These are phyloP conservation scores for Porites lobata DNA, from an alignment of 92 coral and sea anemone genomes.

Conservation along the genomic window DNA sequence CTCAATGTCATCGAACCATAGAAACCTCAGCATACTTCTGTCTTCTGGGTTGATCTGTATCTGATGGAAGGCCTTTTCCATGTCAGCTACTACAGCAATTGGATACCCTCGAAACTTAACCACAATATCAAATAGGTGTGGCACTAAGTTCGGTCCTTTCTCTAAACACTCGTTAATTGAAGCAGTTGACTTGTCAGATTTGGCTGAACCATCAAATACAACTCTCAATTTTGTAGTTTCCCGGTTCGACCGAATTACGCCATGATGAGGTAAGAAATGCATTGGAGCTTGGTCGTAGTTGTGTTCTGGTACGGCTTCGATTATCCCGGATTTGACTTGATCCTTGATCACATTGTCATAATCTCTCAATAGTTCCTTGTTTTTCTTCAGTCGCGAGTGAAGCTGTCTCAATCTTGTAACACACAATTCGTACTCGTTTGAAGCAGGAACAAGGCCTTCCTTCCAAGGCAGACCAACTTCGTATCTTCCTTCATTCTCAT, in stretches of 20 bases:
- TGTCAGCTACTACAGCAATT: constrained; percentile 40
- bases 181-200: constrained; percentile 2
- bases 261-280: constrained; percentile 65
- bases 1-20: constrained; percentile 40
- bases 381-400: constrained; percentile 45
- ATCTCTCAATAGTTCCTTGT: constrained; percentile 55
- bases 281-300: constrained; percentile 15
- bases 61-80: constrained; percentile 39
- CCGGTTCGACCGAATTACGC: constrained; percentile 41
- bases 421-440: constrained; percentile 58
- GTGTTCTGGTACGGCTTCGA: constrained; percentile 51
- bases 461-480: constrained; percentile 69
- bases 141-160: constrained; percentile 30
- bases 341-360: constrained; percentile 64
- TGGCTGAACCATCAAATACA: constrained; percentile 55
- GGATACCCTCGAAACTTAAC: constrained; percentile 28
- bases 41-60: constrained; percentile 41
- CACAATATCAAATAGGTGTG: constrained; percentile 47
- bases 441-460: constrained; percentile 33
- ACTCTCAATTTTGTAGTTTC: constrained; percentile 53
- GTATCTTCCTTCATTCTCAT: constrained; percentile 24
- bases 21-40: constrained; percentile 51
- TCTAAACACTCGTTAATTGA: constrained; percentile 20
- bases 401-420: constrained; percentile 57
- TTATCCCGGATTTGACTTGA: constrained; percentile 58